Percentiles rank a stretch among this genome's conserved stretches.
Conservation (phyloP, 2,113 vertebrate genomes). For the Probosciger aterrimus region DNA sequence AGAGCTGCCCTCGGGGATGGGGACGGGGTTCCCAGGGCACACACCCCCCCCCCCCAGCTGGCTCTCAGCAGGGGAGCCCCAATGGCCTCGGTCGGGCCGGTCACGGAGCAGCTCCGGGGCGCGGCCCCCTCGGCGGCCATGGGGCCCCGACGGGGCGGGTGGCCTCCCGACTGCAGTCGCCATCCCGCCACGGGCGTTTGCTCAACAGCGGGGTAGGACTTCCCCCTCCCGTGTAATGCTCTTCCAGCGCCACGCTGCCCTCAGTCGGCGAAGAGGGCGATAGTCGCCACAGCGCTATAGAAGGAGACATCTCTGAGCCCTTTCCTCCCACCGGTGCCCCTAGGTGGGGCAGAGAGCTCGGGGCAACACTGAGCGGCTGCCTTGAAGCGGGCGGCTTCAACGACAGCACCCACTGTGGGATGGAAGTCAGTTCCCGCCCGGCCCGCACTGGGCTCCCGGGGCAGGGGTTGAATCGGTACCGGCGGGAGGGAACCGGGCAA, state of each 20-base stretch:
- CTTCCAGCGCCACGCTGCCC: neutral
- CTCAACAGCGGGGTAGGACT: neutral
- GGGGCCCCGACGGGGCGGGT: neutral
- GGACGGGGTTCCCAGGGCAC: neutral
- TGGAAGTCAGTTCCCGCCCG: rapidly evolving
- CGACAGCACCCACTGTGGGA: neutral
- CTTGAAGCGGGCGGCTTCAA: neutral
- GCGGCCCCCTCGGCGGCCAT: neutral
- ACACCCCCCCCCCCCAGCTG: neutral
- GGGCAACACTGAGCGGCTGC: neutral
- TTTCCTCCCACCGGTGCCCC: neutral
- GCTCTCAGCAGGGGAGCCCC: too few species aligned
- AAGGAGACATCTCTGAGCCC: rapidly evolving
- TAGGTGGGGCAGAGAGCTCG: neutral
- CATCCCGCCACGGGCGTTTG: neutral
- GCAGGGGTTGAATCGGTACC: rapidly evolving
- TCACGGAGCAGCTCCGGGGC: neutral
- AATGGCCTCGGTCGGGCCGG: neutral
- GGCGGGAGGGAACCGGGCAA: neutral
- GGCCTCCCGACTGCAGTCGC: neutral
- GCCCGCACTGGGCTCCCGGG: neutral
- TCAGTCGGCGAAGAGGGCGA: neutral
- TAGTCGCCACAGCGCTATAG: rapidly evolving
- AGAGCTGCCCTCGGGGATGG: neutral
- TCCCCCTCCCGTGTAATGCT: neutral